Conservation (phyloP, 2,888 invertebrate species). For the Mamestra brassicae region DNA sequence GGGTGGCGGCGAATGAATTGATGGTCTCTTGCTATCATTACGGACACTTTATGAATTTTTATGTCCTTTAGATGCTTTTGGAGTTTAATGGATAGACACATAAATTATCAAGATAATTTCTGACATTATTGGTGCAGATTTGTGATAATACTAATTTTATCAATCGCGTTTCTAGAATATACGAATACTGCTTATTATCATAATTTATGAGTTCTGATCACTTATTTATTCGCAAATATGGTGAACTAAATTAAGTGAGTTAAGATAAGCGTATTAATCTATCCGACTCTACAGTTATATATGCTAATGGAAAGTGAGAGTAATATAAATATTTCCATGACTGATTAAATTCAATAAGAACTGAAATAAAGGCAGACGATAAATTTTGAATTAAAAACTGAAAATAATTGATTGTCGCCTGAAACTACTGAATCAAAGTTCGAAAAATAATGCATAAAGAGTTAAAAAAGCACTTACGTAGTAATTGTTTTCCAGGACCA, state of each 20-base stretch:
- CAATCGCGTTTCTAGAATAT: slow-evolving; percentile 18
- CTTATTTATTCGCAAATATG: slow-evolving; percentile 17
- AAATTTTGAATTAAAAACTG: not conserved
- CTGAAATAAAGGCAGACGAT: not conserved
- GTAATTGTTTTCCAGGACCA: slow-evolving; percentile 85
- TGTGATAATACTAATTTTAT: slow-evolving; percentile 22
- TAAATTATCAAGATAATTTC: slow-evolving; percentile 35
- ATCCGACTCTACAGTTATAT: slow-evolving; percentile 12
- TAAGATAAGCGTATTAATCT: not conserved
- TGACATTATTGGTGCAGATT: slow-evolving; percentile 29
- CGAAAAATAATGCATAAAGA: not conserved
- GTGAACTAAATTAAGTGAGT: slow-evolving; percentile 9
- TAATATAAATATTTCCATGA: not conserved
- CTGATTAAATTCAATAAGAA: not conserved
- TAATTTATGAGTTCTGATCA: slow-evolving; percentile 22
- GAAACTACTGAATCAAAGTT: not conserved
- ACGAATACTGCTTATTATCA: slow-evolving; percentile 6
- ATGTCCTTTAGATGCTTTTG: slow-evolving; percentile 48
- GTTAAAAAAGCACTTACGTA: slow-evolving; percentile 82
- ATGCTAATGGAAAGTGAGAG: not conserved
- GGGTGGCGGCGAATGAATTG: slow-evolving; percentile 84
- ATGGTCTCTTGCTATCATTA: slow-evolving; percentile 67
- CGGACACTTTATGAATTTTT: slow-evolving; percentile 57
- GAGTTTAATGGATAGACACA: slow-evolving; percentile 39
- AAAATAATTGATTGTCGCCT: not conserved